phyloP scores from a whole-genome alignment of 2,888 invertebrate species.

The Hetaerina titia region DNA sequence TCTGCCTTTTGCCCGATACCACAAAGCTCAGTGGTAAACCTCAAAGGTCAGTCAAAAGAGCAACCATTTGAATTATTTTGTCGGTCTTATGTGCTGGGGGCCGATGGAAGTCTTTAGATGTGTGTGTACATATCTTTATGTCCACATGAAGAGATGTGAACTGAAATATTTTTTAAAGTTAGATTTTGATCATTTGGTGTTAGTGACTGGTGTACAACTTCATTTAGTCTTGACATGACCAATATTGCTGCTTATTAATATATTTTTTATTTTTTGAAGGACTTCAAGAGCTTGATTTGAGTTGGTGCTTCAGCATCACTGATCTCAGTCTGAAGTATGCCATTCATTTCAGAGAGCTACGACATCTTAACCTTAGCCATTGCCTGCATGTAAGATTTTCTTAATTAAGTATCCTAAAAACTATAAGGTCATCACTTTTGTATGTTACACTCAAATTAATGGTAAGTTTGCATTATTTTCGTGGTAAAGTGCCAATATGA shows the following conservation, averaged over 20 bases:
- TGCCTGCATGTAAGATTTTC: slow-evolving; percentile 79
- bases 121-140: too few species aligned
- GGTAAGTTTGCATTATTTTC: not conserved
- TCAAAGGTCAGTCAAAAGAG: slow-evolving; percentile 13
- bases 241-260: slow-evolving; percentile 68
- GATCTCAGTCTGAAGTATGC: slow-evolving; percentile 86
- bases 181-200: too few species aligned
- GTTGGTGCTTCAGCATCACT: slow-evolving; percentile 85
- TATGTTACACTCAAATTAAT: slow-evolving; percentile 62
- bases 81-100: too few species aligned
- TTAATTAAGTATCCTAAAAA: not conserved
- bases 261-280: slow-evolving; percentile 72
- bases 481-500: not conserved
- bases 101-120: too few species aligned
- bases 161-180: too few species aligned
- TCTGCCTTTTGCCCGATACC: not conserved
- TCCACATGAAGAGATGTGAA: too few species aligned
- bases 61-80: not conserved
- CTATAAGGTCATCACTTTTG: not conserved
- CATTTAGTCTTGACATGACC: not conserved
- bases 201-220: not conserved
- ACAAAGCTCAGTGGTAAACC: slow-evolving; percentile 35
- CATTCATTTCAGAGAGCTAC: slow-evolving; percentile 83
- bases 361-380: slow-evolving; percentile 82
- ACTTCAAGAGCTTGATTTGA: slow-evolving; percentile 82